Conservation (phyloP, 1,140 invertebrate genomes). For the Hylaeus anthracinus region DNA sequence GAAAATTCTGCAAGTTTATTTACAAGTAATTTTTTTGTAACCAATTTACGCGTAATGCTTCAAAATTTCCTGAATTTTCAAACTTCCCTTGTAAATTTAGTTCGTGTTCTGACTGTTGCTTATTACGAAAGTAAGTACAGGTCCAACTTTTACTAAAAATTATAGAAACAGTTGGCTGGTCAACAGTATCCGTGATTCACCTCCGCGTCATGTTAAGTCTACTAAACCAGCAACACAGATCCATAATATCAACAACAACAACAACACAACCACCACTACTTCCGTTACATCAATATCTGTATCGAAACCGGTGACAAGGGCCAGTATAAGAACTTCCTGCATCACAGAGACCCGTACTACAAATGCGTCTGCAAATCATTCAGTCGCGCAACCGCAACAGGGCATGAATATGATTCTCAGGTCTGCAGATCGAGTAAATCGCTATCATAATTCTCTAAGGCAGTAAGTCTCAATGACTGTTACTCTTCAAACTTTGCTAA, state of each 20-base stretch:
- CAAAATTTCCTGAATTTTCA: no score
- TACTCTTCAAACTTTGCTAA: constrained; percentile 37
- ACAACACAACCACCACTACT: constrained; percentile 62
- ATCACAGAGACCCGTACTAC: constrained; percentile 67
- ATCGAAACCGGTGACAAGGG: constrained; percentile 75
- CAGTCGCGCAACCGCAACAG: constrained; percentile 66
- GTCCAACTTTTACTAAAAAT: constrained; percentile 55
- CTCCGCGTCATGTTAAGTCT: constrained; percentile 71
- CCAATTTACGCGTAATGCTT: no score
- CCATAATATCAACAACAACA: constrained; percentile 59
- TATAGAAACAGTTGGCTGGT: constrained; percentile 74
- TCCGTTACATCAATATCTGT: constrained; percentile 59
- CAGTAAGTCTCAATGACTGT: constrained; percentile 76
- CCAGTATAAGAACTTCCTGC: constrained; percentile 68
- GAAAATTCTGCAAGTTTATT: no score
- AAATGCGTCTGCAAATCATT: constrained; percentile 70
- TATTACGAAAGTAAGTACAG: background rate
- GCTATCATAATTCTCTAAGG: constrained; percentile 74
- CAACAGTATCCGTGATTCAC: constrained; percentile 71
- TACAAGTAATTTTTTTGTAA: no score
- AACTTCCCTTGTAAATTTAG: background rate
- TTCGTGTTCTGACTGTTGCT: background rate
- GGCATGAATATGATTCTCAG: constrained; percentile 77
- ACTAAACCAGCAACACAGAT: constrained; percentile 70
- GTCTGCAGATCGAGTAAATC: constrained; percentile 77